These are phyloP conservation scores for Scolanthus callimorphus DNA, from an alignment of 92 coral and sea anemone genomes.

Conservation along the genomic window DNA sequence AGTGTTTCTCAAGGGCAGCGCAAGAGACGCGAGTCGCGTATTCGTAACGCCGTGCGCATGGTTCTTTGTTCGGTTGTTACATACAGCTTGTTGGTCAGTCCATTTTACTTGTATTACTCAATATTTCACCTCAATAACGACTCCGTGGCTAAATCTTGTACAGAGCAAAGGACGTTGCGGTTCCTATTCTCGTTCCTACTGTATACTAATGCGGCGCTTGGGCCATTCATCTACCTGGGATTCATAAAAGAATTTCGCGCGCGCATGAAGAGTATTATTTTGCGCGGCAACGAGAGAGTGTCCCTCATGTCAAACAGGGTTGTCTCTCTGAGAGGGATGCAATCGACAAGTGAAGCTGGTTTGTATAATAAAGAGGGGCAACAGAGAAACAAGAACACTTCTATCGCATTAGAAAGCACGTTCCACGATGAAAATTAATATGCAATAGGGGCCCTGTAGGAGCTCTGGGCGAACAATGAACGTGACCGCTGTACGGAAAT, in stretches of 20 bases:
- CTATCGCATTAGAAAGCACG: no score
- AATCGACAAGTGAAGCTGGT: no score
- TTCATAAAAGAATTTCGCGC: not conserved
- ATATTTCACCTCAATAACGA: not conserved
- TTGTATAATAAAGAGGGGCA: no score
- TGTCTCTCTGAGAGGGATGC: not conserved
- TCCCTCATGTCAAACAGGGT: not conserved
- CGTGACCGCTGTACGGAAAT: no score
- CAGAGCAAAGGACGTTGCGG: not conserved
- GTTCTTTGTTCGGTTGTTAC: not conserved
- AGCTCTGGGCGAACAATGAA: no score
- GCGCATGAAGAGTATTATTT: not conserved
- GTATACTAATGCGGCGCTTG: not conserved
- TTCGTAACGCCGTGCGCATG: not conserved
- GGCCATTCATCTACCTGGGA: not conserved
- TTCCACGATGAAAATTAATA: no score
- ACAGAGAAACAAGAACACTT: no score
- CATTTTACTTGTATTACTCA: not conserved
- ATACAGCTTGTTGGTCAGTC: not conserved
- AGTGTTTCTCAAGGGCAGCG: not conserved
- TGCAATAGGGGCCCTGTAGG: no score
- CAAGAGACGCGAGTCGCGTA: not conserved
- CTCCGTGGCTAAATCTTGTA: not conserved
- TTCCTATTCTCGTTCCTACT: not conserved
- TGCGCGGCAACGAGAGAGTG: not conserved